Evolutionary conservation across 92 coral and sea anemone genomes (phyloP), one percentile per base, ranked within the genome.

Genomic region (Micromussa lordhowensis): DNA sequence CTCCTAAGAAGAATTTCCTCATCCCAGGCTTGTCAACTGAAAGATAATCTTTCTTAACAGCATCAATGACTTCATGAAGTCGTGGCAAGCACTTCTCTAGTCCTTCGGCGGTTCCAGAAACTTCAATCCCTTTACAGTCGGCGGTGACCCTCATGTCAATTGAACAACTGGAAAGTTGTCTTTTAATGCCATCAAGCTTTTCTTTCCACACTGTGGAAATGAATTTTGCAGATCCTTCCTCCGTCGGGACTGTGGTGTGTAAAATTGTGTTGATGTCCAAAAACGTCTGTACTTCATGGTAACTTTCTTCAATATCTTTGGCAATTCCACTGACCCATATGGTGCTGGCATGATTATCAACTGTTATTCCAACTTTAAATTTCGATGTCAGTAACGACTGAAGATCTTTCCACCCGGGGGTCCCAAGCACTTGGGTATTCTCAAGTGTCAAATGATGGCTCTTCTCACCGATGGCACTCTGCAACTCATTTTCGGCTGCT

Each of bases 21-120:
- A 92, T 94, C 7, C 95, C 97, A 6, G 95, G 98, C 30, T 90
- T 91, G 75, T 92, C 93, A 71, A 94, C 49, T 40, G 88, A 44
- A 38, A 96, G 75, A 1, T 29, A 63, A 24, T 22, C 78, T 34
- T 57, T 59, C 24, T 77, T 29, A 34, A 91, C 71, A 21, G 78
- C 31, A 11, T 14, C 19, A 58, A 92, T 54, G 6, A 95, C 79
- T 1, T 74, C 68, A 9, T 36, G 32, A 15, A 96, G 44, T 49
- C 28, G 15, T 2, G 61, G 68, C 36, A 66, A 34, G 31, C 91
- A 90, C 58, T 70, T 75, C 58, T 80, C 35, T 18, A 94, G 82
- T 5, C 98, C 98, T 12, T 88, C 96, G 68, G 78, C 89, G 15
- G 98, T 90, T 24, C 98, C 98, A 28, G 92, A 86, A 22, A 96